phyloP scores from a whole-genome alignment of 2,113 vertebrate genomes.

The Zingel zingel region DNA sequence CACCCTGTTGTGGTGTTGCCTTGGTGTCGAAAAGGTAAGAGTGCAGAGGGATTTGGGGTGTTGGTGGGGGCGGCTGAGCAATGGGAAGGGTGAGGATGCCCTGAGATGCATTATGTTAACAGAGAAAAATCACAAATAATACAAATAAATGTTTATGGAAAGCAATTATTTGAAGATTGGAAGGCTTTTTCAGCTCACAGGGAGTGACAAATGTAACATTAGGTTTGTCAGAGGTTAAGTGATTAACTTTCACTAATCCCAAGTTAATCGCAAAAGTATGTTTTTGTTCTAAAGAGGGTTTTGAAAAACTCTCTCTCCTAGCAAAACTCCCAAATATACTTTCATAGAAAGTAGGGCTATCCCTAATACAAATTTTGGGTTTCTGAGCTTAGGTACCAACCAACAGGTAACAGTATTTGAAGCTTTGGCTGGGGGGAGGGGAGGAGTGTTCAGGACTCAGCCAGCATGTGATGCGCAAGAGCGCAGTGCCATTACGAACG shows the following conservation, averaged over 20 bases:
- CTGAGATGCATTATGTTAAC: conserved; percentile 1
- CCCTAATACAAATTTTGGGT: too few relatives aligned
- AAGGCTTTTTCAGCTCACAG: neutral
- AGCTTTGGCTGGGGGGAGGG: too few relatives aligned
- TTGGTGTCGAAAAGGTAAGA: conserved; percentile 38
- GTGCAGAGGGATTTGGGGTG: conserved; percentile 18
- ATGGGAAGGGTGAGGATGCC: conserved; percentile 21
- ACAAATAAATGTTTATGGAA: neutral
- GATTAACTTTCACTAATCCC: neutral
- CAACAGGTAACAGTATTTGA: too few relatives aligned
- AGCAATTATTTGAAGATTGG: neutral
- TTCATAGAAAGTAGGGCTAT: neutral
- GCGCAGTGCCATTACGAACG: too few relatives aligned
- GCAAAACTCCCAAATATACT: neutral
- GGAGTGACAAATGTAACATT: neutral
- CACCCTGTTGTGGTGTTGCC: conserved; percentile 57
- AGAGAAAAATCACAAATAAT: conserved; percentile 6
- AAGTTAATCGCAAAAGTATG: neutral
- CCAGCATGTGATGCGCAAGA: too few relatives aligned
- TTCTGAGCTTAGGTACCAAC: too few relatives aligned
- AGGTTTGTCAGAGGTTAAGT: neutral
- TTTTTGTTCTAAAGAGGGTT: neutral
- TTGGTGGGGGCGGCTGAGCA: conserved; percentile 22
- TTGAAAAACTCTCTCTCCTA: neutral
- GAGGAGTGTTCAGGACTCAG: too few relatives aligned